Evolutionary conservation across 2,888 invertebrate genomes (phyloP).

Genomic region (Eilema depressum): DNA sequence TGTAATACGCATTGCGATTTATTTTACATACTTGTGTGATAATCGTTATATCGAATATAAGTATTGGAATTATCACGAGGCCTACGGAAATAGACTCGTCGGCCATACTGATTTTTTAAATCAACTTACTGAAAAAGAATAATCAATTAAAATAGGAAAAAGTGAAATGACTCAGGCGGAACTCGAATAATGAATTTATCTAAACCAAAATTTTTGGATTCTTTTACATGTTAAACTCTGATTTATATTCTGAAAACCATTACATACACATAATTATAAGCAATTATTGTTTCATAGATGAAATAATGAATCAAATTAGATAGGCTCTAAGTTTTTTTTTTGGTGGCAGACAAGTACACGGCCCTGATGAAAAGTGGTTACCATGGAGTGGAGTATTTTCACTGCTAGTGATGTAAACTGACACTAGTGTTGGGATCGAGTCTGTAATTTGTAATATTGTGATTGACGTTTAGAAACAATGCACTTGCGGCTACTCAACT

Average conservation of each 20-base stretch:
- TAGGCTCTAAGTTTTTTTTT: too few species aligned
- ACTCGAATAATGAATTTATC: neutral
- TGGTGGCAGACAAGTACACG: too few species aligned
- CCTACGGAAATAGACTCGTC: neutral
- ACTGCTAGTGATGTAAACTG: neutral
- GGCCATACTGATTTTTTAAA: too few species aligned
- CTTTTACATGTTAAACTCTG: too few species aligned
- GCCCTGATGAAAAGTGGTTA: too few species aligned
- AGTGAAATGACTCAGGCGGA: too few species aligned
- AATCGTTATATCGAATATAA: neutral
- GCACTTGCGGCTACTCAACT: too few species aligned
- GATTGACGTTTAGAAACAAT: conserved; percentile 6
- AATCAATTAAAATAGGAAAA: too few species aligned
- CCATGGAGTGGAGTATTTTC: too few species aligned
- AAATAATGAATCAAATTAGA: too few species aligned
- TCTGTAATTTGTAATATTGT: conserved; percentile 5
- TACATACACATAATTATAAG: neutral
- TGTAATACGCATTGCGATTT: neutral
- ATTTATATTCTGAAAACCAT: neutral
- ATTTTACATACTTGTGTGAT: neutral
- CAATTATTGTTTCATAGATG: too few species aligned
- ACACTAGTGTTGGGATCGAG: neutral
- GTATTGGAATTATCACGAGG: neutral
- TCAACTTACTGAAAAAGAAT: neutral
- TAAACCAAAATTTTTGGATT: neutral